Base-by-base conservation (phyloP, 2,888 invertebrate genomes). In the Cremastinae sp. region DNA sequence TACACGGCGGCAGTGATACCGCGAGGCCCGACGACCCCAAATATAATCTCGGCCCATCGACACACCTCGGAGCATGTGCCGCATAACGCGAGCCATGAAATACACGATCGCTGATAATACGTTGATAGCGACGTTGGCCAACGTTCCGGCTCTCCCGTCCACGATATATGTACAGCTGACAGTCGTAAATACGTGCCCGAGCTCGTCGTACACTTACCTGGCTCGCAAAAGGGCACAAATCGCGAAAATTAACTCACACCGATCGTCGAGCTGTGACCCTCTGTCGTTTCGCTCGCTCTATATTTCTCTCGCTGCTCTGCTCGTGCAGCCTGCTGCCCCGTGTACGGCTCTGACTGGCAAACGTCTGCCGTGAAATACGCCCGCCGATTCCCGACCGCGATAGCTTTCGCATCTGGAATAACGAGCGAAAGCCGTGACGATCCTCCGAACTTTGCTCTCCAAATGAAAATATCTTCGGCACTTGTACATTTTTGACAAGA, bases 311-410 rank as follows among this genome's bases (percentile, higher is more conserved):
- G 16, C 41, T 41, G 34, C 14, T 43, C 47, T 54, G 16, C 16
- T 47, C 38, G 12, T 41, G 16, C 22, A 61, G 28, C 28, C 28
- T 28, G 2, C 28, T 28, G 2, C 36, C 51, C 38, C 49, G 61
- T 66, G 56, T 51, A 43, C 78, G 78, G 73, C 66, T 64, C 73
- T 79, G 78, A 79, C 74, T 71, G 79, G 78, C 73, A 71, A 70
- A 70, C 68, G 75, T 75, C 75, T 61, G 58, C 62, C 66, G 70
- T 79, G 71, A 79, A 79, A 75, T 79, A 79, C 73, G 77, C 51
- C 73, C 54, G 10, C 49, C 68, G 79, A 79, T 79, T 65, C 56
- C 72, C 65, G 49, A 34, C 5, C 14, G 4, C 49, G 75, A 79
- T 78, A 75, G 62, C 20, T 49, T 22, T 28, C 8, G 16, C 62